Evolutionary conservation across 2,888 invertebrate species (phyloP), one percentile per base, ranked within the genome.

Genomic region (Heteropelma amictum): DNA sequence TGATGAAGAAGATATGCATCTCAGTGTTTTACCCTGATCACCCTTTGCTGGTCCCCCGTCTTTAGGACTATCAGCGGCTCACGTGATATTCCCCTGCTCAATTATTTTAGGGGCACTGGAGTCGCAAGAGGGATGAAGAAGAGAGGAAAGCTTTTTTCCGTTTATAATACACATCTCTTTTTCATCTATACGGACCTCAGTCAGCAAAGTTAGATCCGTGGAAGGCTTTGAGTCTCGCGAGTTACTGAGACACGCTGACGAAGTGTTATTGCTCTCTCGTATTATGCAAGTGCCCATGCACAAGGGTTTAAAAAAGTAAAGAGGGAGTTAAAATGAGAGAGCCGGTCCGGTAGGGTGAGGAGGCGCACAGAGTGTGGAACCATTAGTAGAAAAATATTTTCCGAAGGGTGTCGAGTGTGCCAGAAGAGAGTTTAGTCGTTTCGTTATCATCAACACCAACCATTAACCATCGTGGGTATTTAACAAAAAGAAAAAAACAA

Each of bases 381-480:
- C 88, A 88, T 88, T 88, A 88, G 87, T 86, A 85, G 84, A 88
- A 88, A 88, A 88, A 88, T 88, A 82, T 88, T 88, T 85, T 87
- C 82, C 83, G 85, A 86, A 84, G 86, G 86, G 82, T 49, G 58
- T 87, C 83, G 82, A 87, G 85, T 83, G 85, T 83, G 77, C 72
- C 79, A 81, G 81, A 49, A 33, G 38, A 47, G 81, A 79, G 79
- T 79, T 67, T 53, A 7, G 49, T 42, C 33, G 40, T 53, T 45
- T 30, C 63, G 70, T 60, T 65, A 74, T 60, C 61, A 61, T 65
- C 70, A 56, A 53, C 69, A 23, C 58, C 30, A 53, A 38, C 35
- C 51, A 60, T 70, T 68, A 49, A 63, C 35, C 10, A 42, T 35
- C 38, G 23, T 5, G 33, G 2, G 42, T 17, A 67, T 51, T 10